Base-by-base conservation (phyloP, 64 coral and sea anemone genomes). In the Dendrophyllia cribrosa region DNA sequence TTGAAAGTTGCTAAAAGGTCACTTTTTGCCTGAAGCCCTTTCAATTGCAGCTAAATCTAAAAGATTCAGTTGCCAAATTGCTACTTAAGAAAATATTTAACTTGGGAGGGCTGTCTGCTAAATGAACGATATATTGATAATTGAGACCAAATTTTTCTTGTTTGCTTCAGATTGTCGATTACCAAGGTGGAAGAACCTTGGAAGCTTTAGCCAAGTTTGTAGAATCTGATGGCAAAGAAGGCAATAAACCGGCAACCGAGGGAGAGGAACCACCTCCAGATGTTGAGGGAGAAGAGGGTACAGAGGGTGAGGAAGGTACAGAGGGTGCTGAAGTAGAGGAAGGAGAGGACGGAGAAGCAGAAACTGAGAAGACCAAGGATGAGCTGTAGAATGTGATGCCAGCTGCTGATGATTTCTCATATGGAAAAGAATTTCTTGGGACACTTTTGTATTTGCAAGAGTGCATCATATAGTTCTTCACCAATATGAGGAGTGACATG, bases 141-240 rank as follows among this genome's bases (percentile, higher is more conserved):
- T 44, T 34, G 59, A 43, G 22, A 49, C 16, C 16, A 58, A 22
- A 71, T 15, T 67, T 77, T 53, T 23, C 52, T 89, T n/a, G 45
- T 68, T 47, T 87, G 5, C 62, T n/a, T 59, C 88, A 99, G 94
- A 81, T 94, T 78, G 88, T 99, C 79, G 97, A 99, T 48, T 99
- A 99, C 60, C 96, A 93, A 89, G 97, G 97, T 82, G 97, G 97
- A 59, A 74, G 97, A 89, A 96, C 94, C 10, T 72, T 96, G 45
- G 97, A 99, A 12, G 94, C 93, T 79, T 82, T 99, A 63, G 89
- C 86, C 50, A 99, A 96, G 71, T 99, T 99, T 70, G 25, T 99
- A 51, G 86, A 96, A 64, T 91, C 94, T 61, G 97, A 92, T 50
- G 97, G 97, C 25, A 99, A 99, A 86, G 97, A 93, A 76, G 75